Percentiles rank a stretch among this genome's conserved stretches.
phyloP scores from a whole-genome alignment of 2,113 vertebrate species.

The Enhydra lutris region DNA sequence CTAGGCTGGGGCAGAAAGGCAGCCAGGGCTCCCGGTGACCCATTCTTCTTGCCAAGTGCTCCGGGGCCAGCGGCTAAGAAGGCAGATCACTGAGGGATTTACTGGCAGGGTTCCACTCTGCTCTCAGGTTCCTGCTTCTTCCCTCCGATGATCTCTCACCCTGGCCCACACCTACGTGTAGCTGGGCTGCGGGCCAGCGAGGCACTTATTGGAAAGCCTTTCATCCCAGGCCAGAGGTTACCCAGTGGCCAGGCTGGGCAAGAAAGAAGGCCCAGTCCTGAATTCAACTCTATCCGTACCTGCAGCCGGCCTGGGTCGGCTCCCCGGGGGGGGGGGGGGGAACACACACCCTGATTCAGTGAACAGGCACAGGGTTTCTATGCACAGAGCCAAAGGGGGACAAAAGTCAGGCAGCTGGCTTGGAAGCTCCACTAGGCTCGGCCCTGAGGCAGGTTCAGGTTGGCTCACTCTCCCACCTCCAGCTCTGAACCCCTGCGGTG shows the following conservation, averaged over 20 bases:
- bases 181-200: slow-evolving; percentile 59
- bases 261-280: neutral
- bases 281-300: neutral
- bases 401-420: neutral
- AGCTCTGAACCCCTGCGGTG: neutral
- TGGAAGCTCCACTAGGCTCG: neutral
- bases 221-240: slow-evolving; percentile 48
- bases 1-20: neutral
- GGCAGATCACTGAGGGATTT: neutral
- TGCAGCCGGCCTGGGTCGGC: neutral
- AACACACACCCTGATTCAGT: neutral
- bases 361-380: neutral
- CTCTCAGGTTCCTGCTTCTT: slow-evolving; percentile 41
- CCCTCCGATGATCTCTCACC: neutral
- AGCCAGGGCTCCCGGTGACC: neutral
- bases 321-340: neutral
- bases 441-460: neutral
- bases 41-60: neutral
- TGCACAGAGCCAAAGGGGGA: neutral
- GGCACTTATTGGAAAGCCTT: slow-evolving; percentile 63
- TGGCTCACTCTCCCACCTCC: neutral
- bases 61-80: neutral
- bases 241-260: neutral
- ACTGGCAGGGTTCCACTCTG: slow-evolving; percentile 44
- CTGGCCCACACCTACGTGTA: slow-evolving; percentile 30